Evolutionary conservation across 2,113 vertebrate genomes (phyloP).

Genomic region (Corynorhinus townsendii): DNA sequence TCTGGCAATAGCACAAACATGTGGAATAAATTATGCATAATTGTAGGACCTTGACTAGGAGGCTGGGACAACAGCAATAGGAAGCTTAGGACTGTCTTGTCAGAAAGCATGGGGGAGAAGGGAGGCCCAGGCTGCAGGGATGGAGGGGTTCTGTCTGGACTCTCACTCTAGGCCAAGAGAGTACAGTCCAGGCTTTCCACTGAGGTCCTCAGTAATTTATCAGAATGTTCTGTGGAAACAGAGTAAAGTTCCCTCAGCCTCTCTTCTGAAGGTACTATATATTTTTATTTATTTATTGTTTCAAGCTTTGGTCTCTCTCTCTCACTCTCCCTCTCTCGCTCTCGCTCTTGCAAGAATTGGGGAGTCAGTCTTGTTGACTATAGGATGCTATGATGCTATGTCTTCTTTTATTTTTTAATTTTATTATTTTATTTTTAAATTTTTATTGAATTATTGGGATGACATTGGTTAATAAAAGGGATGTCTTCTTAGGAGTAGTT

Average conservation of each 20-base stretch:
- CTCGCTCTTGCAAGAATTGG: background rate
- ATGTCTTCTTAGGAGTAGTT: background rate
- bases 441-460: background rate
- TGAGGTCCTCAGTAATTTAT: background rate
- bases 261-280: background rate
- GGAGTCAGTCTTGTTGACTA: background rate
- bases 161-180: background rate
- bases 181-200: background rate
- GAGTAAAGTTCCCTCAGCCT: background rate
- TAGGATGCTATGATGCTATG: no score
- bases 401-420: background rate
- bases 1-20: slow-evolving; percentile 55
- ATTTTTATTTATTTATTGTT: background rate
- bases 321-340: background rate
- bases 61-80: background rate
- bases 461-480: background rate
- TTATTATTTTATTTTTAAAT: background rate
- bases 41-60: background rate
- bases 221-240: background rate
- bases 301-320: background rate
- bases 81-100: slow-evolving; percentile 4
- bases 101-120: background rate
- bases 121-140: background rate
- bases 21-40: slow-evolving; percentile 66
- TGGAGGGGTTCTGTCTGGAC: background rate